Conservation (phyloP, 1,140 invertebrate genomes). For the Acyrthosiphon pisum region DNA sequence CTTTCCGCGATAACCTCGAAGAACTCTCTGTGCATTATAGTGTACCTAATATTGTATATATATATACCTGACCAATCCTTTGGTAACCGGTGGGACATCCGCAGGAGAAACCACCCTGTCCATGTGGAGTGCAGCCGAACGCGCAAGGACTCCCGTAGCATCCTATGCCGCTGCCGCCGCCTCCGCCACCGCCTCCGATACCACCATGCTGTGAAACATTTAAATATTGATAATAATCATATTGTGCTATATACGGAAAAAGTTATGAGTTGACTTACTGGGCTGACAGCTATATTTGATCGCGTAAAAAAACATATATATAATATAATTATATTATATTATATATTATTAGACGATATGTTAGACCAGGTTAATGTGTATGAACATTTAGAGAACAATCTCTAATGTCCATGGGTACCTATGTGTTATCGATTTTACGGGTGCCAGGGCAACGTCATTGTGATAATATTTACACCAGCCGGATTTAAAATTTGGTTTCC, state of each 20-base stretch:
- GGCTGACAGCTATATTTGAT: neutral
- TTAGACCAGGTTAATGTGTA: neutral
- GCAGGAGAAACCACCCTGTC: slow-evolving; percentile 73
- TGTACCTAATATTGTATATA: neutral
- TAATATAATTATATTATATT: neutral
- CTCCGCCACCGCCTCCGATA: neutral
- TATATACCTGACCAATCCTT: slow-evolving; percentile 69
- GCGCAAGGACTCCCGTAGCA: slow-evolving; percentile 77
- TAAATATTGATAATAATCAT: neutral
- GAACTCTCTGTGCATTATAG: neutral
- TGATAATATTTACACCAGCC: neutral
- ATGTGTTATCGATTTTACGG: too few relatives aligned
- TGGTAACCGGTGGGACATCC: slow-evolving; percentile 84
- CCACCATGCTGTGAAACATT: neutral
- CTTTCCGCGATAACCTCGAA: neutral
- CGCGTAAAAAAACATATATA: neutral
- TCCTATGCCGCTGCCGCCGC: slow-evolving; percentile 63
- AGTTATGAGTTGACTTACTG: neutral
- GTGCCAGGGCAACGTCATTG: neutral
- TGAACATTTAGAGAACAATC: neutral
- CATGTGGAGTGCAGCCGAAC: slow-evolving; percentile 77
- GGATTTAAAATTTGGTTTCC: neutral
- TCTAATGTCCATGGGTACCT: neutral
- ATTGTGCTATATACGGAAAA: neutral
- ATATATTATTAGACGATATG: neutral